Percentiles rank a stretch among this genome's conserved stretches.
These are phyloP conservation scores for Junonia oenone DNA, from an alignment of 2,888 invertebrate species.

Conservation along the genomic window DNA sequence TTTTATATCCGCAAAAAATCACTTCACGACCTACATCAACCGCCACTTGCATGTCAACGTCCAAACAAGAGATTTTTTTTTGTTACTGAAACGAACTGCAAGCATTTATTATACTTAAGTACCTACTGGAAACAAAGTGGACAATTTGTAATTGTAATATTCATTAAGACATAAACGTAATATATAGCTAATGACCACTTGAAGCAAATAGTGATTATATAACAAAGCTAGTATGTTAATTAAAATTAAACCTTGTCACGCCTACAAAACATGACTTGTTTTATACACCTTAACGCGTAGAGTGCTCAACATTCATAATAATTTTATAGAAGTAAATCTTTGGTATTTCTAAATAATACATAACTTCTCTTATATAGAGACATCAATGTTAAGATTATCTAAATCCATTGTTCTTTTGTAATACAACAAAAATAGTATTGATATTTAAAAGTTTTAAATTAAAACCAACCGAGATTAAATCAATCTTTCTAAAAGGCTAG, in stretches of 20 bases:
- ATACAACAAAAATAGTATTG: constrained; percentile 1
- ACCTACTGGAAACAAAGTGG: not conserved
- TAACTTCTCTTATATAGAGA: not conserved
- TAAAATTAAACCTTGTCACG: not conserved
- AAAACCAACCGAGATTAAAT: not conserved
- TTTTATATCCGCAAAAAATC: constrained; percentile 52
- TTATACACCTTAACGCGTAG: not conserved
- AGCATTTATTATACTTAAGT: not conserved
- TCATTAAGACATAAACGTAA: not conserved
- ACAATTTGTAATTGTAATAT: not conserved
- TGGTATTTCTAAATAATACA: too few relatives aligned
- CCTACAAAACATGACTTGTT: not conserved
- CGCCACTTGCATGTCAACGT: constrained; percentile 26
- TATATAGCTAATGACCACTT: not conserved
- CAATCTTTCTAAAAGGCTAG: not conserved
- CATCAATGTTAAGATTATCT: not conserved
- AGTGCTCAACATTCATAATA: not conserved
- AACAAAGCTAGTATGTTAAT: not conserved
- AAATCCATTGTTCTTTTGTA: not conserved
- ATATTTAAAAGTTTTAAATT: too few relatives aligned
- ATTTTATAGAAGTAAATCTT: not conserved
- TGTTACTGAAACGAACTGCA: not conserved
- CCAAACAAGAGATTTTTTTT: constrained; percentile 11
- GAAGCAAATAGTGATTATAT: not conserved
- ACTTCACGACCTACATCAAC: constrained; percentile 70